Percentiles rank a stretch among this genome's conserved stretches.
Evolutionary conservation across 1,140 invertebrate species (phyloP).

Genomic region (Oscheius sp.): DNA sequence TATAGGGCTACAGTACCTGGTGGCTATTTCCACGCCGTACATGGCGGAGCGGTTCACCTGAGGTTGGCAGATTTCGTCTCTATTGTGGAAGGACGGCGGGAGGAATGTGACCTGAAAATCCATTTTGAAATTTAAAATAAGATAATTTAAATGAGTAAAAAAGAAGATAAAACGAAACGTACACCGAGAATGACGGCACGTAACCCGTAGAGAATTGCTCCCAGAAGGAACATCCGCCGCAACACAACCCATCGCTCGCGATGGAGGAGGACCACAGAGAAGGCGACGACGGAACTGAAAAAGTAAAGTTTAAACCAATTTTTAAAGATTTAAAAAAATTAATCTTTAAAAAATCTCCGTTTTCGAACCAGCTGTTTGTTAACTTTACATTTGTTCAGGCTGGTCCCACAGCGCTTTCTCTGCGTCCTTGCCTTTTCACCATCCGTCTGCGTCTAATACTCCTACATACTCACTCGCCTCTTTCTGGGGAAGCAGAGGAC

Average conservation of each 20-base stretch:
- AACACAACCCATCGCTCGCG: constrained; percentile 53
- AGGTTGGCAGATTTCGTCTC: constrained; percentile 57
- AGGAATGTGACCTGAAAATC: constrained; percentile 50
- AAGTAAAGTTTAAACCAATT: too few species aligned
- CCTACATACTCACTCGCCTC: too few species aligned
- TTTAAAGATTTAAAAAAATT: too few species aligned
- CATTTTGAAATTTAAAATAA: constrained; percentile 4
- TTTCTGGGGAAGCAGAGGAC: too few species aligned
- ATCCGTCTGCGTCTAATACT: too few species aligned
- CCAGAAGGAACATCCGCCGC: constrained; percentile 54
- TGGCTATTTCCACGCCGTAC: constrained; percentile 55
- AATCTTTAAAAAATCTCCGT: too few species aligned
- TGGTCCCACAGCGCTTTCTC: too few species aligned
- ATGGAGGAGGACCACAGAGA: constrained; percentile 55
- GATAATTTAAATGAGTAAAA: not conserved
- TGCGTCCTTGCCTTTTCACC: too few species aligned
- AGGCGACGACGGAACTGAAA: constrained; percentile 56
- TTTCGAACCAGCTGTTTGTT: too few species aligned
- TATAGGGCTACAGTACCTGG: too few species aligned
- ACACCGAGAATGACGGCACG: constrained; percentile 55
- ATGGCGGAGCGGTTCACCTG: constrained; percentile 56
- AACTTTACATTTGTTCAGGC: too few species aligned
- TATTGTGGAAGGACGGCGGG: constrained; percentile 57
- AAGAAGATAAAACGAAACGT: not conserved
- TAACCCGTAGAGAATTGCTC: constrained; percentile 49